Percentiles rank a stretch among this genome's conserved stretches.
Conservation (phyloP, 2,113 vertebrate genomes). For the Helogale parvula region DNA sequence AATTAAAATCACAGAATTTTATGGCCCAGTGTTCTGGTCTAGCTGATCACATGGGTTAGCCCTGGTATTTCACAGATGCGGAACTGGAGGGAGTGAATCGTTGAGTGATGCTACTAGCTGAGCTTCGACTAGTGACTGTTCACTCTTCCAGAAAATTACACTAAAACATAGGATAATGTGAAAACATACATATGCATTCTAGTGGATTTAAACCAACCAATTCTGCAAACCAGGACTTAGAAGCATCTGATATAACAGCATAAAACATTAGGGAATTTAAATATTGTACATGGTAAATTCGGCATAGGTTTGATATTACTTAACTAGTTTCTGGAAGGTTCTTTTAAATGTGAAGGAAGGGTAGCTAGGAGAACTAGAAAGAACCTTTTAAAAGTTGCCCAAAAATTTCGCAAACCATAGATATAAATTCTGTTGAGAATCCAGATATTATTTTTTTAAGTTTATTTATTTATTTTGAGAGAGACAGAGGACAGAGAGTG, state of each 20-base stretch:
- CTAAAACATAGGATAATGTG: not conserved
- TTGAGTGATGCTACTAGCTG: not conserved
- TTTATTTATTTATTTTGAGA: not conserved
- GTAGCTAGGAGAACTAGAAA: not conserved
- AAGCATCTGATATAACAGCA: not conserved
- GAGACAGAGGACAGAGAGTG: not conserved
- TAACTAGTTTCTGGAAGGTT: not conserved
- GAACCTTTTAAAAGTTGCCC: not conserved
- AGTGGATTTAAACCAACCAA: not conserved
- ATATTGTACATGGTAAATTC: not conserved
- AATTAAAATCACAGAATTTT: not conserved
- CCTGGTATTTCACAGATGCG: not conserved
- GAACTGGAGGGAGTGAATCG: not conserved
- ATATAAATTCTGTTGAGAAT: not conserved
- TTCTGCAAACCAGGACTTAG: slow-evolving; percentile 32
- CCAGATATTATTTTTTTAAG: not conserved
- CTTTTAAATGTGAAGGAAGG: not conserved
- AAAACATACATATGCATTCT: not conserved
- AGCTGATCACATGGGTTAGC: not conserved
- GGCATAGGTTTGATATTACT: not conserved
- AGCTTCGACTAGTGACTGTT: not conserved
- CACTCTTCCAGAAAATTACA: not conserved
- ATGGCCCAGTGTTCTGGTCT: not conserved
- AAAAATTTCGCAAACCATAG: not conserved
- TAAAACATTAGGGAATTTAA: not conserved